Evolutionary conservation across 2,888 invertebrate species (phyloP), one percentile per base, ranked within the genome.

Genomic region (Drosophila helvetica): DNA sequence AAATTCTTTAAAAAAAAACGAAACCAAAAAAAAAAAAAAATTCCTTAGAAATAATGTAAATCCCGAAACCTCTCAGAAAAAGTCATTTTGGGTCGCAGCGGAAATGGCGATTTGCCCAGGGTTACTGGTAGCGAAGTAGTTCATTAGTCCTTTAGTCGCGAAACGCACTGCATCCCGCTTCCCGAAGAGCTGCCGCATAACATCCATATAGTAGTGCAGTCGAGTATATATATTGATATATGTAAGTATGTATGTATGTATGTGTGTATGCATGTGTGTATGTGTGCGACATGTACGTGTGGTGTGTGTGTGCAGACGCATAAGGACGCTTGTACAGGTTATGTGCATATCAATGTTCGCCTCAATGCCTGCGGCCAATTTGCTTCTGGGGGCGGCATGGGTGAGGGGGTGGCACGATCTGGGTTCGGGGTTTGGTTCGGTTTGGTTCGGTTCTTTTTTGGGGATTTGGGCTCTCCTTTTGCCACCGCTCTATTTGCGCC

Each of bases 281-380:
- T 61, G 7, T 66, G 33, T 27, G 10, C 30, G 52, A 43, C 47
- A 53, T 53, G 56, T 18, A 55, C 48, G 45, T 17, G 30, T 45
- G 19, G 10, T 42, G 51, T 38, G 62, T 43, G 47, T 55, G 57
- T 50, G 42, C 22, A 61, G 47, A 45, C 12, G 33, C 18, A 50
- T 22, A 57, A 22, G 30, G 27, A 58, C 30, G 57, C 48, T 48
- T 53, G 38, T 46, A 60, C 25, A 65, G 66, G 30, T 25, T 60
- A 46, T 51, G 48, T 68, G 67, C 66, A 65, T 61, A 50, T 52
- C 43, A 77, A 63, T 59, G 55, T 67, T 59, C 73, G 72, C 65
- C 64, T 78, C 76, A 59, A 76, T 72, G 87, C 81, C 85, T 81
- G 85, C 55, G 87, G 87, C 74, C 85, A 86, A 82, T 82, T 82